These are phyloP conservation scores for Spisula subtruncata DNA, from an alignment of 2,888 invertebrate genomes.

Conservation along the genomic window DNA sequence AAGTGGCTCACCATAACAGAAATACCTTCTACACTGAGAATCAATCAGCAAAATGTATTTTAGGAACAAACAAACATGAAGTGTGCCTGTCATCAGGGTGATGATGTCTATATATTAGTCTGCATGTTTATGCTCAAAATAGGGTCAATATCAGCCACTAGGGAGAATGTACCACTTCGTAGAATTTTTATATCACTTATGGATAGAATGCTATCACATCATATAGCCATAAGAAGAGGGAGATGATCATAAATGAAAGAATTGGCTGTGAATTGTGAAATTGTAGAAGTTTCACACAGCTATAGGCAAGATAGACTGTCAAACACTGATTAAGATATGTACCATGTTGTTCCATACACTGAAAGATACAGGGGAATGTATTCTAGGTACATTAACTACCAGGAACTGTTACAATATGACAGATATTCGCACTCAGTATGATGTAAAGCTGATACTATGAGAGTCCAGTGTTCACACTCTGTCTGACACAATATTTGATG, in stretches of 20 bases:
- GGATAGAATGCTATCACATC: not conserved
- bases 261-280: conserved; percentile 20
- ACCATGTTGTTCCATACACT: not conserved
- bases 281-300: not conserved
- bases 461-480: not conserved
- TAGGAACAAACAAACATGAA: conserved; percentile 12
- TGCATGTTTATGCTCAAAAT: conserved; percentile 20
- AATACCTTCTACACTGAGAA: not conserved
- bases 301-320: not conserved
- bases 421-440: not conserved
- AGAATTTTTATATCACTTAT: not conserved
- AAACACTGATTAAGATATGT: conserved; percentile 25
- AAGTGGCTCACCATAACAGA: not conserved
- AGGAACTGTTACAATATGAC: not conserved
- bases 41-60: not conserved
- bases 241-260: not conserved
- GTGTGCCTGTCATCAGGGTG: not conserved
- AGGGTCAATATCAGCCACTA: not conserved
- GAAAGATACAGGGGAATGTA: not conserved
- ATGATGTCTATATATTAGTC: not conserved
- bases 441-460: conserved; percentile 7
- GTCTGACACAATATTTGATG: too few relatives aligned
- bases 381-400: not conserved
- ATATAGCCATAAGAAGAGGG: not conserved
- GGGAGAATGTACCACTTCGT: not conserved